Base-by-base conservation (phyloP, 2,888 invertebrate species). In the Macrophya annulata region DNA sequence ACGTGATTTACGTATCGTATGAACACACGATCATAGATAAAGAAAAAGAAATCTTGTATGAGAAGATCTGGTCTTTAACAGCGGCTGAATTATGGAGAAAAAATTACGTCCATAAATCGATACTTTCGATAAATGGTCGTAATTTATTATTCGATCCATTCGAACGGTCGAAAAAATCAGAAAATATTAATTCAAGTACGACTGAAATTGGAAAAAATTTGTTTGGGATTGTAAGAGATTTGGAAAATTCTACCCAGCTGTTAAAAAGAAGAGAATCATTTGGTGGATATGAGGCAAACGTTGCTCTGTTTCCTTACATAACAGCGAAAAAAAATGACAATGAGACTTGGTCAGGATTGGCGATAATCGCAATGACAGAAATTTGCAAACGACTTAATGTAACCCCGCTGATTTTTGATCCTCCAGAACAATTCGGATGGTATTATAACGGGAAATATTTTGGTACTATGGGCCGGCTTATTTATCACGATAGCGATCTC, bases 271-370 rank as follows among this genome's bases (percentile, higher is more conserved):
- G 68, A 21, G 87, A 86, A 71, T 87, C 90, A 84, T 89, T 93
- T 40, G 89, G 92, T 17, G 90, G 91, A 9, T 92, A 91, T 86
- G 91, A 93, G 1, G 59, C 93, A 43, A 89, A 86, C 37, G 87
- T 92, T 0, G 89, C 91, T 4, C 89, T 93, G 55, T 94, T 94
- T 85, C 48, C 86, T 1, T 87, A 93, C 17, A 62, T 88, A n/a
- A 71, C 83, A 10, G 48, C 31, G 0, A 9, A 37, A 31, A 68
- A 48, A 48, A 10, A 51, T 17, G 8, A 68, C 5, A 4, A 77
- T 31, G 45, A n/a, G 5, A 65, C 9, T 1, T 83, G 43, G 43
- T 31, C 62, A 0, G 88, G 88, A 4, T n/a, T 85, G 43, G 88
- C 87, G n/a, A 85, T 85, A 8, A 72, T 74, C 55, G 37, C 85